Conservation (phyloP, 2,888 invertebrate species). For the Drosophila borborema region DNA sequence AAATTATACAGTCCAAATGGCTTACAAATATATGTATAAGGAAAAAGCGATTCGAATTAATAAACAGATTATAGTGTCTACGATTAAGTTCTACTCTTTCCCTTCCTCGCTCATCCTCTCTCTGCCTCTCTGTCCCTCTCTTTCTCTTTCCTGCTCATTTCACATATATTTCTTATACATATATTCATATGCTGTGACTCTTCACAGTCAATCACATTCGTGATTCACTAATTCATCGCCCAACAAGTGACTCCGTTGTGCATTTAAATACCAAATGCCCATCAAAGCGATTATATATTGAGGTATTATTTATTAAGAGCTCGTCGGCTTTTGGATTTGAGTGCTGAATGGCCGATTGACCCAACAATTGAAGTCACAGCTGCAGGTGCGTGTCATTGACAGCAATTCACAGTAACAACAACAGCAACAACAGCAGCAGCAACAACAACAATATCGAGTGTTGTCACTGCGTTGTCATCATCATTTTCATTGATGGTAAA, state of each 20-base stretch:
- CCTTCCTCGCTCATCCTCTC: too few species aligned
- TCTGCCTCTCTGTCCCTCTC: background rate
- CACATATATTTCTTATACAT: background rate
- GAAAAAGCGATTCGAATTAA: too few species aligned
- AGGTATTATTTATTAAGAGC: slow-evolving; percentile 29
- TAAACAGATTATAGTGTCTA: too few species aligned
- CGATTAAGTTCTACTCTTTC: too few species aligned
- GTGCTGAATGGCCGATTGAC: slow-evolving; percentile 72
- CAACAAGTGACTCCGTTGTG: slow-evolving; percentile 18
- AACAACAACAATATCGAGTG: slow-evolving; percentile 39
- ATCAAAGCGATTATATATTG: slow-evolving; percentile 26
- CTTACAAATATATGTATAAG: too few species aligned
- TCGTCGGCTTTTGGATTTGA: slow-evolving; percentile 16
- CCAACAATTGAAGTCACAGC: slow-evolving; percentile 70
- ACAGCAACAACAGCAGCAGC: slow-evolving; percentile 29
- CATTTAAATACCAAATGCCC: slow-evolving; percentile 27
- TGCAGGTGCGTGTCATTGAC: slow-evolving; percentile 75
- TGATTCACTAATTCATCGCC: slow-evolving; percentile 2
- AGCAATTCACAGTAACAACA: slow-evolving; percentile 56
- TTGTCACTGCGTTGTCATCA: slow-evolving; percentile 71
- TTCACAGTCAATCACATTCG: background rate
- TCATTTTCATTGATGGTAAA: slow-evolving; percentile 78
- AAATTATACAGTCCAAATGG: too few species aligned
- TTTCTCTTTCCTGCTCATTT: background rate
- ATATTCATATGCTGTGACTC: background rate